phyloP scores from a whole-genome alignment of 2,113 vertebrate genomes.

The Dipodomys spectabilis region DNA sequence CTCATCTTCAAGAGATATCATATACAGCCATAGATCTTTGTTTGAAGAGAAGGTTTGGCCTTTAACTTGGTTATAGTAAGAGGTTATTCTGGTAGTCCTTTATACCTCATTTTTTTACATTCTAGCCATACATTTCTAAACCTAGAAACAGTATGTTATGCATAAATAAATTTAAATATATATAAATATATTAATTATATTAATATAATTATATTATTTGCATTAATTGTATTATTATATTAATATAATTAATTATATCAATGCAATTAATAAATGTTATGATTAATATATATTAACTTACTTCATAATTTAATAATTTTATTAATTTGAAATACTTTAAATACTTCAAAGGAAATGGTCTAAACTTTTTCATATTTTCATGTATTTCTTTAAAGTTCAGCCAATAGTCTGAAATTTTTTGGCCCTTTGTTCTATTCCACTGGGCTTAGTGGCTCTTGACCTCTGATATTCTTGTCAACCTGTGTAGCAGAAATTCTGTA shows the following conservation, averaged over 20 bases:
- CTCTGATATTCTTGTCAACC: conserved; percentile 41
- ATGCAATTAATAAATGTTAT: too few relatives aligned
- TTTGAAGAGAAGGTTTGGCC: neutral
- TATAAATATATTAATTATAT: too few relatives aligned
- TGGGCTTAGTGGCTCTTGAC: conserved; percentile 13
- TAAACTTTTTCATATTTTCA: conserved; percentile 13
- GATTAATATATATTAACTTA: neutral
- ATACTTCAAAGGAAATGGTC: conserved; percentile 1
- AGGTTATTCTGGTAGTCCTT: neutral
- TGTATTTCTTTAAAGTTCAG: conserved; percentile 22
- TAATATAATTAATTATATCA: too few relatives aligned
- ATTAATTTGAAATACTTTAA: neutral
- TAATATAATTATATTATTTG: too few relatives aligned
- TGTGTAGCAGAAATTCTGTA: neutral
- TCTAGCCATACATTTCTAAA: neutral
- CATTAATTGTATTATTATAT: too few relatives aligned
- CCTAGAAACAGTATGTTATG: neutral
- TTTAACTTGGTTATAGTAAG: neutral
- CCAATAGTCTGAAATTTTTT: neutral
- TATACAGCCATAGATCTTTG: neutral
- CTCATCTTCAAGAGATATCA: neutral
- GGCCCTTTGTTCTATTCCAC: neutral
- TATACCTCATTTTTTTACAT: neutral
- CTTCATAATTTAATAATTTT: too few relatives aligned
- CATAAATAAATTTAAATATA: neutral